phyloP scores from a whole-genome alignment of 2,797 vertebrate species.

The Molossus alvarezi region DNA sequence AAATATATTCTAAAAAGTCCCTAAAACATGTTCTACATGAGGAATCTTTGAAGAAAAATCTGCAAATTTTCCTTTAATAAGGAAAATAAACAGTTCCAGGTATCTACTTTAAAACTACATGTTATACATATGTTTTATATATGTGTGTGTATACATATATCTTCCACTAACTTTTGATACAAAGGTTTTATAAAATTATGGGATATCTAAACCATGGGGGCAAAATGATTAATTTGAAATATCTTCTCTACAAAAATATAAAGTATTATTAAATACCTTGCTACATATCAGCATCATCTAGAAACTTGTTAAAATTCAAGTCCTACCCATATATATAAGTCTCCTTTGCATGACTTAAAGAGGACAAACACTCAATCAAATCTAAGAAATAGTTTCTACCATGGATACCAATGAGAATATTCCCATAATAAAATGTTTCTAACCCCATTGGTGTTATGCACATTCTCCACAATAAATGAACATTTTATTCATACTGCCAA shows the following conservation, averaged over 20 bases:
- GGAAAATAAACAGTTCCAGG: slow-evolving; percentile 6
- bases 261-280: neutral
- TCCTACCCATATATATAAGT: neutral
- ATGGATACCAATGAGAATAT: neutral
- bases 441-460: neutral
- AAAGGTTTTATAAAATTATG: neutral
- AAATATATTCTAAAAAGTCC: slow-evolving; percentile 5
- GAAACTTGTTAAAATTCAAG: slow-evolving; percentile 47
- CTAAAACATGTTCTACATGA: slow-evolving; percentile 4
- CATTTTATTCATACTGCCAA: neutral
- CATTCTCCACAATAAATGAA: slow-evolving; percentile 33
- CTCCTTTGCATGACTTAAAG: neutral
- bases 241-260: slow-evolving; percentile 3
- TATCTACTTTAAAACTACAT: slow-evolving; percentile 33
- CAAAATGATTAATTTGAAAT: slow-evolving; percentile 21
- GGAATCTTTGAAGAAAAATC: neutral
- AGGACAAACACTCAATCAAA: neutral
- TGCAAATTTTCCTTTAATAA: neutral
- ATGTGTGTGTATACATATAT: neutral
- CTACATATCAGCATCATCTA: neutral
- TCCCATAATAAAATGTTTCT: slow-evolving; percentile 13
- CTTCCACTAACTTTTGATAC: neutral
- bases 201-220: neutral
- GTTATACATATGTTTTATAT: too few relatives aligned
- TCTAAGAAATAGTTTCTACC: slow-evolving; percentile 8